These are phyloP conservation scores for Cremastinae sp. DNA, from an alignment of 2,888 invertebrate genomes.

Conservation along the genomic window DNA sequence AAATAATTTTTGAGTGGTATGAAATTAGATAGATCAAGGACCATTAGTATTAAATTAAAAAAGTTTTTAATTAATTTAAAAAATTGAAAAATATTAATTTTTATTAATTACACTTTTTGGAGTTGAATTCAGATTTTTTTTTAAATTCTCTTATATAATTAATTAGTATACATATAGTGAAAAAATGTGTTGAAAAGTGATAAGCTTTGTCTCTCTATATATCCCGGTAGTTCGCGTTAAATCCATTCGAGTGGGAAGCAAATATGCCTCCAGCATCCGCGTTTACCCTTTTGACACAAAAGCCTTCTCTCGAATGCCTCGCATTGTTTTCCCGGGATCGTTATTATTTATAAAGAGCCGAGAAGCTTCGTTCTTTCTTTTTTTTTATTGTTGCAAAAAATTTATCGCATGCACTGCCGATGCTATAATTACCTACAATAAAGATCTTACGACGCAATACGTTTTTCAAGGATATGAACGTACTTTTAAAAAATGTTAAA, in stretches of 20 bases:
- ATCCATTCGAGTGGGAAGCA: slow-evolving; percentile 45
- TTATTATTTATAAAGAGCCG: slow-evolving; percentile 45
- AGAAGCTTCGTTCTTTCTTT: slow-evolving; percentile 8
- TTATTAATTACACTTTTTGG: too few relatives aligned
- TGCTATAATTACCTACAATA: slow-evolving; percentile 15
- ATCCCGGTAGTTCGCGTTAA: slow-evolving; percentile 43
- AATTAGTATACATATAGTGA: background rate
- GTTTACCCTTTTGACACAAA: slow-evolving; percentile 53
- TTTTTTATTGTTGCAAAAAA: slow-evolving; percentile 13
- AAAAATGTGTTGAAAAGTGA: slow-evolving; percentile 1
- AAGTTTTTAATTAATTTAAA: too few relatives aligned
- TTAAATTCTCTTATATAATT: slow-evolving; percentile 6
- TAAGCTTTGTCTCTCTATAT: slow-evolving; percentile 30
- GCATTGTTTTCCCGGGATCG: slow-evolving; percentile 50
- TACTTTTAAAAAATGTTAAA: background rate
- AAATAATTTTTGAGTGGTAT: too few relatives aligned
- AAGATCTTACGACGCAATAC: background rate
- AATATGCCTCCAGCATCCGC: slow-evolving; percentile 48
- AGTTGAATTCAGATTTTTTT: too few relatives aligned
- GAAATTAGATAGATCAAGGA: too few relatives aligned
- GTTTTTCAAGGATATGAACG: background rate
- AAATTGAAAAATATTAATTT: too few relatives aligned
- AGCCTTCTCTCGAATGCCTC: slow-evolving; percentile 51
- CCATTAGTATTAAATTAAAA: too few relatives aligned
- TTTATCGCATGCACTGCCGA: slow-evolving; percentile 34